phyloP scores from a whole-genome alignment of 2,888 invertebrate species.

The Pilophorus perplexus region DNA sequence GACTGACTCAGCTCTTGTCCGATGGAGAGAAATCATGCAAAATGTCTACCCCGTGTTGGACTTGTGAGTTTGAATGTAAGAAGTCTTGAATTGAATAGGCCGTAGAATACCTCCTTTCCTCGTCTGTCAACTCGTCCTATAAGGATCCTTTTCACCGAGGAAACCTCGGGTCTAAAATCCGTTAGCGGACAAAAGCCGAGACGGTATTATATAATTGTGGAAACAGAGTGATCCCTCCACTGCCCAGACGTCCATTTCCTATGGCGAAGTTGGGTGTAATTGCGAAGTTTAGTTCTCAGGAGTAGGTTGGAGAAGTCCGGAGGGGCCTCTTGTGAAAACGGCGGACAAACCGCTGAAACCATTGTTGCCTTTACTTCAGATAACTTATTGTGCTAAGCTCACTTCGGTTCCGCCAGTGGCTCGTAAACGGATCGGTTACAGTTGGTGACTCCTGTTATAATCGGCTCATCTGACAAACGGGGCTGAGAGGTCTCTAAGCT shows the following conservation, averaged over 20 bases:
- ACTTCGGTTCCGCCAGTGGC: background rate
- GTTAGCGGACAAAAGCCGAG: constrained; percentile 17
- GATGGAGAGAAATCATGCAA: too few species aligned
- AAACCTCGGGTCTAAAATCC: constrained; percentile 9
- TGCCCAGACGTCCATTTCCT: constrained; percentile 6
- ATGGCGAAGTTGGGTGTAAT: constrained; percentile 13
- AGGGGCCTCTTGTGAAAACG: background rate
- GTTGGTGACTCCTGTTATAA: too few species aligned
- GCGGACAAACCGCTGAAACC: background rate
- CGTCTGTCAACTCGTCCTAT: too few species aligned
- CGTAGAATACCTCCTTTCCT: too few species aligned
- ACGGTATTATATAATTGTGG: constrained; percentile 17
- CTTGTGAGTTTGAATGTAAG: too few species aligned
- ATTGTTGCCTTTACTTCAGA: constrained; percentile 12
- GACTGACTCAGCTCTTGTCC: too few species aligned
- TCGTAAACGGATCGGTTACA: too few species aligned
- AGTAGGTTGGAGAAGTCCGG: background rate
- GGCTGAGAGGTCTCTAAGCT: too few species aligned
- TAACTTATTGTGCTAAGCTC: constrained; percentile 12
- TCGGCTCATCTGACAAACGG: too few species aligned
- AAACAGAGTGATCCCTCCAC: constrained; percentile 11
- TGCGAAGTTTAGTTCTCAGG: constrained; percentile 18
- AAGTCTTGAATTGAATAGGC: too few species aligned
- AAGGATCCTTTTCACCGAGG: constrained; percentile 3
- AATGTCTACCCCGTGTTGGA: too few species aligned